Evolutionary conservation across 2,888 invertebrate species (phyloP).

Genomic region (Agrochola macilenta): DNA sequence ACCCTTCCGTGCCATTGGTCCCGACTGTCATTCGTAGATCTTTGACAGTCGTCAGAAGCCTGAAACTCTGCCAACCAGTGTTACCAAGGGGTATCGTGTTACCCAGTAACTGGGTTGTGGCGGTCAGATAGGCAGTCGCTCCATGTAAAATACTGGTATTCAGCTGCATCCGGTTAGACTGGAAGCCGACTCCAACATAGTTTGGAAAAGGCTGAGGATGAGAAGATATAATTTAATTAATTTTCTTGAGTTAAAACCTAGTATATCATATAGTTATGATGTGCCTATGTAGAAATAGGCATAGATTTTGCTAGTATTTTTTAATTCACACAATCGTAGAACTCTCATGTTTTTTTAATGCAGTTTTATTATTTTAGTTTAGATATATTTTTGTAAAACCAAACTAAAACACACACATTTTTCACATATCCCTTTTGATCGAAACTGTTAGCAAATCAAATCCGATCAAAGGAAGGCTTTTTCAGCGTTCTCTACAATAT

Average conservation of each 20-base stretch:
- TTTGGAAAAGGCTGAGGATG: no score
- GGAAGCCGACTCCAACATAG: no score
- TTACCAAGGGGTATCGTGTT: no score
- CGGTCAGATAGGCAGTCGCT: no score
- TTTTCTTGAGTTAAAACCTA: background rate
- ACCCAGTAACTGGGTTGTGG: no score
- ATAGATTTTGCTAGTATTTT: background rate
- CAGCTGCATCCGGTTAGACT: no score
- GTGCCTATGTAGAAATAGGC: background rate
- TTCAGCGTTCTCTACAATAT: constrained; percentile 39
- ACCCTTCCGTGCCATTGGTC: no score
- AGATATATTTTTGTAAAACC: background rate
- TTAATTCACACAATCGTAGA: background rate
- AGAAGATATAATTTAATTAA: background rate
- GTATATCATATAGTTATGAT: background rate
- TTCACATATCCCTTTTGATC: constrained; percentile 17
- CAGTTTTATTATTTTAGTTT: background rate
- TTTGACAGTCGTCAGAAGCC: no score
- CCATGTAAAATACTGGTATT: no score
- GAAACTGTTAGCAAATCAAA: constrained; percentile 40
- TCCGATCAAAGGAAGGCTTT: constrained; percentile 41
- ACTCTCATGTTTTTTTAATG: background rate
- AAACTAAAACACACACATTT: background rate
- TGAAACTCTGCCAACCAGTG: no score
- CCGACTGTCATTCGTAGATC: no score